Percentiles rank a stretch among this genome's conserved stretches.
Evolutionary conservation across 2,888 invertebrate genomes (phyloP).

Genomic region (Antheraea assamensis): DNA sequence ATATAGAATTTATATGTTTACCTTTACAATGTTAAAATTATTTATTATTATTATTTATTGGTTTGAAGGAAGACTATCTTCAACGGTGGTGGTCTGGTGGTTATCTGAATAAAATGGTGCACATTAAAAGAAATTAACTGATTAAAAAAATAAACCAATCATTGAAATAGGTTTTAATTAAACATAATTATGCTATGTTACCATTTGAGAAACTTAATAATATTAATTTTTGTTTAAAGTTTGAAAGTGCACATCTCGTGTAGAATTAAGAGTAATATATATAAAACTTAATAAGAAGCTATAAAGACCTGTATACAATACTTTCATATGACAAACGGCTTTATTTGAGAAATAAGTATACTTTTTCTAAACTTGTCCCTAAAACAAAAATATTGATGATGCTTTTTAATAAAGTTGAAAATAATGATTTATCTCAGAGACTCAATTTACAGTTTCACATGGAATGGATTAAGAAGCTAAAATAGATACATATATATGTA

Average conservation of each 20-base stretch:
- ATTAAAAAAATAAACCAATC: neutral
- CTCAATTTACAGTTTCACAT: neutral
- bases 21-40: neutral
- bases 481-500: neutral
- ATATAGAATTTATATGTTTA: neutral
- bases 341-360: neutral
- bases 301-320: neutral
- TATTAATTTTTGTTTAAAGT: neutral
- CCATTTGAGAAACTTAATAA: neutral
- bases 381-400: neutral
- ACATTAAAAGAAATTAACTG: neutral
- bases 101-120: neutral
- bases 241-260: neutral
- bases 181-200: neutral
- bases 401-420: neutral
- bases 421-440: neutral
- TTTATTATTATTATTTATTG: too few relatives aligned
- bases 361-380: neutral
- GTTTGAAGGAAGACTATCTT: conserved; percentile 4
- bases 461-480: too few relatives aligned
- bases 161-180: neutral
- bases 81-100: conserved; percentile 12
- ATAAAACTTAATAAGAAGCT: neutral
- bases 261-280: too few relatives aligned
- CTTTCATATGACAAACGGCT: neutral